Evolutionary conservation across 2,113 vertebrate genomes (phyloP).

Genomic region (Ailurus styani): DNA sequence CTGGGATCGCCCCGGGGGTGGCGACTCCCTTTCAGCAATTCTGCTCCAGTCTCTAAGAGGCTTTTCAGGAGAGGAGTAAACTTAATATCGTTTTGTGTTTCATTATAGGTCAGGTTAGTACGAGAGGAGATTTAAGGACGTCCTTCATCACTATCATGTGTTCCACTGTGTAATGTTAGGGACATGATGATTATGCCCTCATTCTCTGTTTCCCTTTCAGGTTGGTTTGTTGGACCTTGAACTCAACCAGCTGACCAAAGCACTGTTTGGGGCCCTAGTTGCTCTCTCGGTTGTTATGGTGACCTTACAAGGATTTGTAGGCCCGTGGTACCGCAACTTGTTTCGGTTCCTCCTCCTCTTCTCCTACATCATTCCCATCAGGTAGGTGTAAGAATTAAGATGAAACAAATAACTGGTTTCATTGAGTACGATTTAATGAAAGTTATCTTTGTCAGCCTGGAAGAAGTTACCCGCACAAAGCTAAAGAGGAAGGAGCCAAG

Average conservation of each 20-base stretch:
- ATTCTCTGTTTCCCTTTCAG: slow-evolving; percentile 76
- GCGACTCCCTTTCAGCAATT: not conserved
- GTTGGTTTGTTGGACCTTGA: slow-evolving; percentile 95
- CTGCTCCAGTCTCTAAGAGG: not conserved
- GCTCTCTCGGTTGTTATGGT: slow-evolving; percentile 95
- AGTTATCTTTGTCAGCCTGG: slow-evolving; percentile 67
- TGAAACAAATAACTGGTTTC: slow-evolving; percentile 67
- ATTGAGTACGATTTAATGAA: slow-evolving; percentile 67
- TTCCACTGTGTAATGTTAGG: not conserved
- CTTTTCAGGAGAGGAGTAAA: not conserved
- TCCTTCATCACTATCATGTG: not conserved
- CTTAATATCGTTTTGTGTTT: not conserved
- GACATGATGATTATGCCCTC: not conserved
- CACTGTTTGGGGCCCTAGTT: slow-evolving; percentile 95
- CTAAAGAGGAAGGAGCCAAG: slow-evolving; percentile 52
- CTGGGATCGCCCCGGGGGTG: not conserved
- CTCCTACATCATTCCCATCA: slow-evolving; percentile 99
- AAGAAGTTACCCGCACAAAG: slow-evolving; percentile 73
- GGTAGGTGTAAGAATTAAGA: slow-evolving; percentile 82
- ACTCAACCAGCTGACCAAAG: slow-evolving; percentile 96
- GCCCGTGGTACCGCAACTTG: slow-evolving; percentile 95
- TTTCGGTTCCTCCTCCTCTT: slow-evolving; percentile 97
- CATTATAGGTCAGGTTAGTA: not conserved
- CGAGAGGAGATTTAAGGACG: not conserved
- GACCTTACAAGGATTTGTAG: slow-evolving; percentile 94